Base-by-base conservation (phyloP, 1,140 invertebrate genomes). In the Drosophila malerkotliana region DNA sequence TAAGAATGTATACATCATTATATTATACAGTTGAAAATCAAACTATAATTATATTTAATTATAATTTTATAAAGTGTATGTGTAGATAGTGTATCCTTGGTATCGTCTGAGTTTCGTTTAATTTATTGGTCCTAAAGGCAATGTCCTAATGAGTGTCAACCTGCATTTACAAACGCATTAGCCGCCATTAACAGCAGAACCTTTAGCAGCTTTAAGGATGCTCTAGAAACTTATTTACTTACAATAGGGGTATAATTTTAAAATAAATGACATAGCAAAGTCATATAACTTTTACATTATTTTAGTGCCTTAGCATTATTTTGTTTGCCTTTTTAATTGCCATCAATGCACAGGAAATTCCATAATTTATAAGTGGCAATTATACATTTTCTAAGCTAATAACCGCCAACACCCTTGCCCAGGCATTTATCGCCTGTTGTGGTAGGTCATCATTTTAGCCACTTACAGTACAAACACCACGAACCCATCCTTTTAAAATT, bases 111-210 rank as follows among this genome's bases (percentile, higher is more conserved):
- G 64, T 80, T 62, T 53, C 58, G 15, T 48, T 5, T 12, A 73
- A 77, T 73, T 69, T 85, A 84, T 77, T 59, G 57, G 59, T 60
- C 48, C 67, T 57, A 39, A 15, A 44, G 47, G 54, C 14, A 30
- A n/a, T 44, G 47, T 8, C 24, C 21, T 64, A 80, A 69, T 85
- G 55, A 64, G 64, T 37, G 34, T n/a, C 37, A 37, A 51, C 64
- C 58, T 37, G 32, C 45, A 59, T 32, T 14, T 18, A 37, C 28
- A 63, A 18, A 14, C n/a, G 8, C 30, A 57, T 63, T 63, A 34
- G n/a, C 18, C 18, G 6, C 18, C 12, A 32, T 64, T 34, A 73
- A 12, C 30, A 3, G 5, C 9, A 37, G 4, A 3, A 21, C 44
- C 18, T 10, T 4, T 12, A 21, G 21, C 3, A 21, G 2, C 18